Conservation (phyloP, 2,888 invertebrate species). For the Nineta flava region DNA sequence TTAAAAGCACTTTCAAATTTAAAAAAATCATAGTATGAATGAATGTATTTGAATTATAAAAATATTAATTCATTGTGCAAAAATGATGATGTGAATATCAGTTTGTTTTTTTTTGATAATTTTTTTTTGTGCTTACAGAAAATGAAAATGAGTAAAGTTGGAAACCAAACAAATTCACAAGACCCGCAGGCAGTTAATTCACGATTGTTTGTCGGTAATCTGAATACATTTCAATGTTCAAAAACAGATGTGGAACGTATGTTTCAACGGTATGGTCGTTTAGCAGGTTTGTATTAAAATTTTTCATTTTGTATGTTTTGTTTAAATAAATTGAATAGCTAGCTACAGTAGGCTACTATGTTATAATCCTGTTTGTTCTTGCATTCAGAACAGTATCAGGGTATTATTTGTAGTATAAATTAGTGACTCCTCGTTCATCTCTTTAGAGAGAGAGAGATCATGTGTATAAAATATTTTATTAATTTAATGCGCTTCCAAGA, state of each 20-base stretch:
- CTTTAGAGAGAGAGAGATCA: too few relatives aligned
- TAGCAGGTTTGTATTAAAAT: slow-evolving; percentile 34
- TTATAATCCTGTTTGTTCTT: too few relatives aligned
- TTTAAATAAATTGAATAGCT: not conserved
- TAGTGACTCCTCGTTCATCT: too few relatives aligned
- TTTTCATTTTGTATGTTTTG: not conserved
- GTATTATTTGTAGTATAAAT: too few relatives aligned
- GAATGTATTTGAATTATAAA: too few relatives aligned
- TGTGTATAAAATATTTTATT: too few relatives aligned
- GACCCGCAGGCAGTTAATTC: slow-evolving; percentile 65
- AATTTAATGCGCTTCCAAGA: too few relatives aligned
- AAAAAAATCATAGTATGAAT: too few relatives aligned
- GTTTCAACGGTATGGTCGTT: slow-evolving; percentile 57
- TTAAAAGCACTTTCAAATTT: too few relatives aligned
- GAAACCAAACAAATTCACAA: slow-evolving; percentile 61
- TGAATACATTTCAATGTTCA: slow-evolving; percentile 62
- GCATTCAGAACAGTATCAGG: too few relatives aligned
- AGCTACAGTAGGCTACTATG: too few relatives aligned
- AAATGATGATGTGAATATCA: not conserved
- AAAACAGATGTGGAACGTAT: slow-evolving; percentile 65
- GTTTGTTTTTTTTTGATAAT: not conserved
- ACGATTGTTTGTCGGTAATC: slow-evolving; percentile 64
- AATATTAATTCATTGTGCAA: not conserved
- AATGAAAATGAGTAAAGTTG: slow-evolving; percentile 55
- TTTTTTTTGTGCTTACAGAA: slow-evolving; percentile 4